These are phyloP conservation scores for Crenichthys baileyi DNA, from an alignment of 2,797 vertebrate species.

Conservation along the genomic window DNA sequence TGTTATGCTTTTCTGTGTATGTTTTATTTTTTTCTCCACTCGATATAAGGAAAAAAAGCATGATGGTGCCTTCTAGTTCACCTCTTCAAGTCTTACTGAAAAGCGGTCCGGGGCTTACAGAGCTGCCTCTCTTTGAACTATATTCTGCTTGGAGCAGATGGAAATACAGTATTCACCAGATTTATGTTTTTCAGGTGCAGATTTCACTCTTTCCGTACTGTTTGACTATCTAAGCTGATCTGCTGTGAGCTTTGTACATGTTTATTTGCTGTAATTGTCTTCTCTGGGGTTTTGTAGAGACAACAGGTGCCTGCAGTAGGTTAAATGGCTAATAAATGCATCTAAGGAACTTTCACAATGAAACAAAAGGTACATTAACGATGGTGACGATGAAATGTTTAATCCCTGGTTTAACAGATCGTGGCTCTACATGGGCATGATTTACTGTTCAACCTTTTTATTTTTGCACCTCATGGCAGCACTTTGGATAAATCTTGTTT, in stretches of 20 bases:
- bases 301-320: conserved; percentile 68
- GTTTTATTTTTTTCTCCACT: conserved; percentile 73
- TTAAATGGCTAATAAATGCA: conserved; percentile 53
- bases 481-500: conserved; percentile 47
- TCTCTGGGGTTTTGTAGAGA: conserved; percentile 69
- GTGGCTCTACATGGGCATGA: conserved; percentile 11
- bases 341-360: conserved; percentile 41
- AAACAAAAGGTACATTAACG: conserved; percentile 65
- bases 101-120: conserved; percentile 51
- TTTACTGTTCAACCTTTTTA: conserved; percentile 29
- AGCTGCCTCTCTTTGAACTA: conserved; percentile 69
- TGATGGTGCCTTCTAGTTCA: conserved; percentile 96
- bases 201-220: conserved; percentile 68
- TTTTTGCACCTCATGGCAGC: conserved; percentile 32
- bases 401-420: conserved; percentile 45
- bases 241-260: conserved; percentile 79
- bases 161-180: conserved; percentile 67
- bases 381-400: conserved; percentile 46
- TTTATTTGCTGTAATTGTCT: conserved; percentile 64
- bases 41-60: conserved; percentile 81
- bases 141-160: conserved; percentile 62
- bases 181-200: conserved; percentile 60
- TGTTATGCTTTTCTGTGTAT: conserved; percentile 75
- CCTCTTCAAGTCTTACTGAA: conserved; percentile 92
- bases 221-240: conserved; percentile 74